Conservation (phyloP, 2,888 invertebrate species). For the Stenchaetothrips biformis region DNA sequence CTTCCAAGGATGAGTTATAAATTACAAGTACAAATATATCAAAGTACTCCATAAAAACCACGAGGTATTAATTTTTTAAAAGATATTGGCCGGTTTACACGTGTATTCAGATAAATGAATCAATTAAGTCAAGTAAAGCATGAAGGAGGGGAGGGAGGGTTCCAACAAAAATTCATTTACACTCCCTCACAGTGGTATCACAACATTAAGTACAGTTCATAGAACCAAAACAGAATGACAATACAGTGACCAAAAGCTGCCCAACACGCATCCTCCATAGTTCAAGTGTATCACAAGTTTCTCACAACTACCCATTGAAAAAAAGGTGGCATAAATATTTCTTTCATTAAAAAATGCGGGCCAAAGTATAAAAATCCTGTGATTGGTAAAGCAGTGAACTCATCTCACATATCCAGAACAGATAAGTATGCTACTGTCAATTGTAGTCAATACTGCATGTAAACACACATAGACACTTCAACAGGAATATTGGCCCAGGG, state of each 20-base stretch:
- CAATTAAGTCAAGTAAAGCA: not conserved
- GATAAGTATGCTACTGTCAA: constrained; percentile 6
- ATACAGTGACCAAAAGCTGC: too few species aligned
- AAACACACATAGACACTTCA: not conserved
- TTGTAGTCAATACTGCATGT: constrained; percentile 18
- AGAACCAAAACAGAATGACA: not conserved
- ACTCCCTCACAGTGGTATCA: not conserved
- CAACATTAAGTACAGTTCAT: constrained; percentile 10
- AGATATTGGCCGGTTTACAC: not conserved
- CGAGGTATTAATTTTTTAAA: not conserved
- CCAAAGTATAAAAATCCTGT: not conserved
- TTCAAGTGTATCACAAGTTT: too few species aligned
- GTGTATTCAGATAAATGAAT: not conserved
- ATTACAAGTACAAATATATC: not conserved
- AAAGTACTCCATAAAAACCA: not conserved
- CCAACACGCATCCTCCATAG: too few species aligned
- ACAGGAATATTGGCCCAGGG: constrained; percentile 6
- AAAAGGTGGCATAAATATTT: too few species aligned
- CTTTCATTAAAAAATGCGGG: too few species aligned
- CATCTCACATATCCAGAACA: not conserved
- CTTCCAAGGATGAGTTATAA: not conserved
- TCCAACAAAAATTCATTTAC: not conserved
- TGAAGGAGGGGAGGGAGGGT: not conserved
- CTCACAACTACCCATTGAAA: too few species aligned
- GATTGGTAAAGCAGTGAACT: not conserved